Evolutionary conservation across 2,113 vertebrate genomes (phyloP), one percentile per base, ranked within the genome.

Genomic region (Paralichthys olivaceus): DNA sequence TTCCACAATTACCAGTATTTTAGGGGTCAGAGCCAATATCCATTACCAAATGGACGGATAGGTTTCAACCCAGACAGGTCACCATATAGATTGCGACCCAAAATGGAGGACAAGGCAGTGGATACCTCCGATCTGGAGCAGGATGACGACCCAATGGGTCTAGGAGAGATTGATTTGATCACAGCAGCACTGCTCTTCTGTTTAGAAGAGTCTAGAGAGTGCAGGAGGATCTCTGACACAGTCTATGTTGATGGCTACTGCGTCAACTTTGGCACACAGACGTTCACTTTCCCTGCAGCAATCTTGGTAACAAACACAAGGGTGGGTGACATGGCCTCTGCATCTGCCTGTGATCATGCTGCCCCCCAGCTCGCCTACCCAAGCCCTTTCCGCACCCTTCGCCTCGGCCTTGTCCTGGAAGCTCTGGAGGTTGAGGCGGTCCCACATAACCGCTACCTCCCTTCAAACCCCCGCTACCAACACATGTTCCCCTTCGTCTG

Each of bases 401-500:
- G 97, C 45, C 94, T 98, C 54, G 96, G 97, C 90, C 95, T 98
- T 76, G 96, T 97, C 22, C 94, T 97, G 80, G 97, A 98, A 90
- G 96, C 96, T 87, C 95, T 97, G 71, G 96, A 90, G 72, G 86
- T 76, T 0, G 89, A 90, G 43, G 87, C 80, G 0, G 80, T 89
- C 29, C 86, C 90, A 1, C 77, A 88, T 54, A 88, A 89, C 56
- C 80, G 87, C 59, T 92, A 87, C 72, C 83, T 92, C 43, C 90
- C 90, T 0, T 28, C 71, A 2, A 90, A 91, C 74, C 85, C 87
- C 22, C 89, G 83, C 28, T 86, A 91, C 69, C 91, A 92, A 79
- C 90, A 92, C 53, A 98, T 97, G 95, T 98, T 99, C 93, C 98
- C 98, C 83, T 99, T 99, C 73, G 94, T 98, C 84, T 99, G 98